Conservation (phyloP, 1,140 invertebrate species). For the Agrilus planipennis region DNA sequence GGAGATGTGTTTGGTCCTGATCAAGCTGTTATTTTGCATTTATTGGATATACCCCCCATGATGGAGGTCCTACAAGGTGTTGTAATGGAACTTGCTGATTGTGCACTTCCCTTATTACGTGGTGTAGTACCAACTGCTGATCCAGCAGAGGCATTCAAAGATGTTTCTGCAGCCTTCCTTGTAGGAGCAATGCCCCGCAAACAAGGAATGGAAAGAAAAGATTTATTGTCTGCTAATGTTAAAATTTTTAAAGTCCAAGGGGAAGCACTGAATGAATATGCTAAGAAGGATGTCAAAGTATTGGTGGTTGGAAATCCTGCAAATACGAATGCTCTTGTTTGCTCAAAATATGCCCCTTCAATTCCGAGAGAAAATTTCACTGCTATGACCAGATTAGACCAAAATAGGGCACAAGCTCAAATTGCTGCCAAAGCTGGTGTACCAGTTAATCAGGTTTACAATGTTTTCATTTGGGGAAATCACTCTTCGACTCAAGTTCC, state of each 20-base stretch:
- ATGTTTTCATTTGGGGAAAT: conserved; percentile 98
- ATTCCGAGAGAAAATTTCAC: conserved; percentile 96
- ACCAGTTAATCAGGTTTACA: conserved; percentile 60
- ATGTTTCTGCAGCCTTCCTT: conserved; percentile 94
- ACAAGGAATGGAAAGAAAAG: conserved; percentile 98
- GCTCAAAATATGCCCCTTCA: conserved; percentile 91
- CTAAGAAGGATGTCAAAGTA: conserved; percentile 91
- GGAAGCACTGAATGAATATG: conserved; percentile 81
- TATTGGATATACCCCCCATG: conserved; percentile 93
- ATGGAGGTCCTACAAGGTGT: conserved; percentile 91
- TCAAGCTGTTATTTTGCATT: conserved; percentile 78
- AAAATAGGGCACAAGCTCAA: conserved; percentile 88
- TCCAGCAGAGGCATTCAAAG: conserved; percentile 82
- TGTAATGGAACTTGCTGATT: conserved; percentile 94
- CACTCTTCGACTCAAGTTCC: conserved; percentile 98
- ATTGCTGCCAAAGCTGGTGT: conserved; percentile 54
- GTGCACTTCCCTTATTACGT: conserved; percentile 81
- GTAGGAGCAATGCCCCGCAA: conserved; percentile 97
- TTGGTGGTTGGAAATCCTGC: conserved; percentile 98
- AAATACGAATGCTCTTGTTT: conserved; percentile 97
- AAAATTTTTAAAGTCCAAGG: conserved; percentile 97
- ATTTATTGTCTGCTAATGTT: conserved; percentile 88
- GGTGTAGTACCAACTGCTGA: conserved; percentile 80
- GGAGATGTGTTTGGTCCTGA: conserved; percentile 93
- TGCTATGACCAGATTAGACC: conserved; percentile 96